Evolutionary conservation across 2,113 vertebrate genomes (phyloP).

Genomic region (Hyperopisus bebe): DNA sequence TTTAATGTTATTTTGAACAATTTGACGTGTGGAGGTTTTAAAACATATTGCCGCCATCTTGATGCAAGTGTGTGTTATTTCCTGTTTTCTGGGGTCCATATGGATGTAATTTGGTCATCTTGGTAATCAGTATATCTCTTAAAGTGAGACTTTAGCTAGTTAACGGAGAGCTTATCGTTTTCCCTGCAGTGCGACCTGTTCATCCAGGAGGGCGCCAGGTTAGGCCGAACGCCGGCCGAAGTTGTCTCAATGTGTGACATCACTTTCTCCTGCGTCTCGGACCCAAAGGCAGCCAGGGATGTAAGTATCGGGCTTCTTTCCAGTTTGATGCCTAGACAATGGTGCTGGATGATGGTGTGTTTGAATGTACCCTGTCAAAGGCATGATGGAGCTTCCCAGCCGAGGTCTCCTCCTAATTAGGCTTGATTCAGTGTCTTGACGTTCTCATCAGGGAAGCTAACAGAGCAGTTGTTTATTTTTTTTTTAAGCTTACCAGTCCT

Average conservation of each 20-base stretch:
- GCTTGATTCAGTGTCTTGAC: not conserved
- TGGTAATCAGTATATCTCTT: not conserved
- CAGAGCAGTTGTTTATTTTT: not conserved
- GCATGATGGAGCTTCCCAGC: not conserved
- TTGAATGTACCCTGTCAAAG: not conserved
- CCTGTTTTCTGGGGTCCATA: not conserved
- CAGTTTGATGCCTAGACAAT: not conserved
- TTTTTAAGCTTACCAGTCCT: not conserved
- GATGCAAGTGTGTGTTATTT: not conserved
- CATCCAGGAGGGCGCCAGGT: constrained; percentile 92
- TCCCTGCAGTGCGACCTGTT: constrained; percentile 90
- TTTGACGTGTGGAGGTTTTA: not conserved
- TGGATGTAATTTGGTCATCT: not conserved
- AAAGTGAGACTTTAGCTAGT: not conserved
- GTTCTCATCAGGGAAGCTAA: not conserved
- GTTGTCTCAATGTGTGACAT: constrained; percentile 97
- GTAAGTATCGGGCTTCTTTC: constrained; percentile 63
- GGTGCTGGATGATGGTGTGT: not conserved
- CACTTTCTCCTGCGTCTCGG: constrained; percentile 95
- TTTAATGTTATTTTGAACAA: not conserved
- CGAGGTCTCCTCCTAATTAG: not conserved
- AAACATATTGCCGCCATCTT: not conserved
- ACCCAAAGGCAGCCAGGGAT: constrained; percentile 94
- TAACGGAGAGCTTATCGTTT: not conserved
- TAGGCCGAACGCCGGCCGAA: constrained; percentile 94